Evolutionary conservation across 2,113 vertebrate species (phyloP), one percentile per base, ranked within the genome.

Genomic region (Rhinoderma darwinii): DNA sequence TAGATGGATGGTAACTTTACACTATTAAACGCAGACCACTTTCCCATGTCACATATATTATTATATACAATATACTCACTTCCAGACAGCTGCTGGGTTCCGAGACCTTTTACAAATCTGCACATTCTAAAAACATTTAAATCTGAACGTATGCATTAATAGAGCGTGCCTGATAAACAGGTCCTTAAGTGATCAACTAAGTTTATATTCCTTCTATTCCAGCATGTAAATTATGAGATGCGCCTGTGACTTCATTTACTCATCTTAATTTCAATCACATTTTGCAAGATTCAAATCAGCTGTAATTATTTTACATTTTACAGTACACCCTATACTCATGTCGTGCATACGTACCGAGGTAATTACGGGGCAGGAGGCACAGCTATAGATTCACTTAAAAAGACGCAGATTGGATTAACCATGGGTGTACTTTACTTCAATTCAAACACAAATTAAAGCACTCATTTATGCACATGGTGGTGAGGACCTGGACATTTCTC

Each of bases 241-340:
- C 72, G 68, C 68, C 78, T 82, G 47, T 87, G 86, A 54, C 86
- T 86, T 86, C 85, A 82, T 86, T 86, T 86, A 86, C 85, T 74
- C 86, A 82, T 87, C 79, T 87, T 87, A 87, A 87, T 87, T 87
- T 87, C 86, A 87, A 87, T 87, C 86, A 87, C 86, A 87, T 79
- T 87, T 87, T 61, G 78, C 86, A 75, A 87, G 86, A 87, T 75
- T 82, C 79, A 82, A 87, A 87, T 87, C 86, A 87, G 86, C 86
- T 44, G 68, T 87, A 87, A 87, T 87, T 87, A 87, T 87, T 87
- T 87, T 82, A 74, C 86, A 87, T 87, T 87, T 82, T 82, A 70
- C 78, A 70, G 86, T 82, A 63, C 86, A 87, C 86, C 86, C 78
- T 87, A 87, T 87, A 87, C 72, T 75, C 79, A 87, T 89, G 68